Conservation (phyloP, 2,797 vertebrate species). For the Prionace glauca region DNA sequence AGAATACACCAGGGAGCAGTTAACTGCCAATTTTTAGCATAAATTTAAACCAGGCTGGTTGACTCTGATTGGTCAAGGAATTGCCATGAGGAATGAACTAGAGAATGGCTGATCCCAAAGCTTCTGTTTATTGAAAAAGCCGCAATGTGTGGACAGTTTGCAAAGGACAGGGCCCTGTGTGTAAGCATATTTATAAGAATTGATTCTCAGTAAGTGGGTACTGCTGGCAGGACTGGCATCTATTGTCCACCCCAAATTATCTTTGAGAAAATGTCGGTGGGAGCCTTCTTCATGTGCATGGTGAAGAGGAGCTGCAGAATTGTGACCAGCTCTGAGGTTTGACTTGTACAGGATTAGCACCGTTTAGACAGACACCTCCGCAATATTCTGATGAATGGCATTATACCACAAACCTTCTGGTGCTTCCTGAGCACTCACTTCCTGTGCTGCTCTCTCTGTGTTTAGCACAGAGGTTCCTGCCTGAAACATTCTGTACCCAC, state of each 20-base stretch:
- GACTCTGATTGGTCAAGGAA: too few relatives aligned
- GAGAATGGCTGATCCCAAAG: too few relatives aligned
- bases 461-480: not conserved
- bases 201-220: not conserved
- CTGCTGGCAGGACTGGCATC: not conserved
- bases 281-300: not conserved
- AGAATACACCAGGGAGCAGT: too few relatives aligned
- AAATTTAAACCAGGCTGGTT: too few relatives aligned
- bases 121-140: too few relatives aligned
- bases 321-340: not conserved
- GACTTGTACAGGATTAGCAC: not conserved
- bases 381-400: not conserved
- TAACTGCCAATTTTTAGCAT: too few relatives aligned
- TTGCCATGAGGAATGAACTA: too few relatives aligned
- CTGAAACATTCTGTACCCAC: not conserved
- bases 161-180: too few relatives aligned
- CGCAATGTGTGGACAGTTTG: too few relatives aligned
- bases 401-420: not conserved
- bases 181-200: not conserved
- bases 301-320: not conserved
- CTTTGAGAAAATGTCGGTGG: not conserved
- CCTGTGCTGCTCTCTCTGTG: not conserved
- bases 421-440: not conserved
- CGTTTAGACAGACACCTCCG: not conserved
- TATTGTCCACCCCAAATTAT: not conserved